Evolutionary conservation across 2,113 vertebrate genomes (phyloP).

Genomic region (Hippotragus niger): DNA sequence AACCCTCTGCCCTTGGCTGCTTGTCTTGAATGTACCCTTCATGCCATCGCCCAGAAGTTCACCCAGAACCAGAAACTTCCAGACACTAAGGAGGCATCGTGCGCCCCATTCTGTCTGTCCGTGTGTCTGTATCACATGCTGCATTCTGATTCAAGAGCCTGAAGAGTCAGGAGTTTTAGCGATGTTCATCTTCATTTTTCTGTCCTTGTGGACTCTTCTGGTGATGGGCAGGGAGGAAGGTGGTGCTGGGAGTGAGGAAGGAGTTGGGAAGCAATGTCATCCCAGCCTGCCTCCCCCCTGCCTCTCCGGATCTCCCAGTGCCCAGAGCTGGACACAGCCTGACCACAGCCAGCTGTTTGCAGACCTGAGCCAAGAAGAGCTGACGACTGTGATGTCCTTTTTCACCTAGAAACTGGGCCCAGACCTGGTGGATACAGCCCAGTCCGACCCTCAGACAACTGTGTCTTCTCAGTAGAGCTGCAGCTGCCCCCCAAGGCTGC

Average conservation of each 20-base stretch:
- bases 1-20: background rate
- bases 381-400: conserved; percentile 81
- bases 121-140: background rate
- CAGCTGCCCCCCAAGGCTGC: conserved; percentile 83
- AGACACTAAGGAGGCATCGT: background rate
- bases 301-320: background rate
- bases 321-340: background rate
- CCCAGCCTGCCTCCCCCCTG: background rate
- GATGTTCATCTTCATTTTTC: conserved; percentile 47
- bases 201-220: conserved; percentile 54
- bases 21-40: background rate
- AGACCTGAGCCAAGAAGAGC: conserved; percentile 84
- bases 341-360: conserved; percentile 84
- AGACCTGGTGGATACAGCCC: conserved; percentile 77
- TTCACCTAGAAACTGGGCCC: conserved; percentile 75
- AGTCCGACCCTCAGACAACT: conserved; percentile 81
- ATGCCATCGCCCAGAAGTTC: background rate
- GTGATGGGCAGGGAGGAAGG: background rate
- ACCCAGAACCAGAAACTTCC: background rate
- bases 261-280: background rate
- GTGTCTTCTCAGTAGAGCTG: conserved; percentile 86
- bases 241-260: background rate
- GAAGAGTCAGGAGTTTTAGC: background rate
- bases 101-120: background rate
- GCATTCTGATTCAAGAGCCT: background rate